Evolutionary conservation across 2,797 vertebrate genomes (phyloP), one percentile per base, ranked within the genome.

Genomic region (Sebastes miniatus): DNA sequence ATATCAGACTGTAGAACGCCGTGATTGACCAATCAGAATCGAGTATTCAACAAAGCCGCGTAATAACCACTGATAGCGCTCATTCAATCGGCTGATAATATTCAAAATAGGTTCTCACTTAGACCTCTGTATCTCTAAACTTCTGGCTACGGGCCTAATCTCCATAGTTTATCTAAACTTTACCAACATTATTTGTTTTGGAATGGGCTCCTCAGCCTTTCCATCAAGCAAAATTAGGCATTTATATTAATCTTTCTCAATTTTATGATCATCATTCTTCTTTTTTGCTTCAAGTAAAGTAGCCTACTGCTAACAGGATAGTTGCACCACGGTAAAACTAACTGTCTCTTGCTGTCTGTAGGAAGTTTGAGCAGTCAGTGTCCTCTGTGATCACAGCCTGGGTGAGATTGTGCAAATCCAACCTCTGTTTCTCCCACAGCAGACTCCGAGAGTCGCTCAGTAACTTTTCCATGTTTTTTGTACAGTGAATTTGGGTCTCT

Each of bases 341-440:
- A 27, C 16, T 22, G 36, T 8, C 27, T 22, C 3, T 34, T 16
- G 25, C 31, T 39, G 36, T 39, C 36, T 39, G 36, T 14, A 14
- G 36, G 36, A 39, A 39, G 39, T 29, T 47, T 47, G 36, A 63
- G 43, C 43, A 32, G 77, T 22, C 58, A 57, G 59, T 36, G 47
- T 81, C 67, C 47, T 74, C 70, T 57, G 62, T 24, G 62, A 71
- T 71, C 67, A 14, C 1, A 13, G 16, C 8, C 47, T 29, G 14
- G 5, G 5, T 39, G 32, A 66, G 16, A 61, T 24, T 25, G 10
- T 34, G 27, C 66, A 36, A 54, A 63, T 22, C 34, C 50, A 78
- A 68, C 36, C 66, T 65, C 24, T 65, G 61, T 36, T 69, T 83
- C 83, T 78, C 74, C 82, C 58, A 67, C 59, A 70, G 32, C 22